Base-by-base conservation (phyloP, 2,113 vertebrate genomes). In the Chaetura pelagica region DNA sequence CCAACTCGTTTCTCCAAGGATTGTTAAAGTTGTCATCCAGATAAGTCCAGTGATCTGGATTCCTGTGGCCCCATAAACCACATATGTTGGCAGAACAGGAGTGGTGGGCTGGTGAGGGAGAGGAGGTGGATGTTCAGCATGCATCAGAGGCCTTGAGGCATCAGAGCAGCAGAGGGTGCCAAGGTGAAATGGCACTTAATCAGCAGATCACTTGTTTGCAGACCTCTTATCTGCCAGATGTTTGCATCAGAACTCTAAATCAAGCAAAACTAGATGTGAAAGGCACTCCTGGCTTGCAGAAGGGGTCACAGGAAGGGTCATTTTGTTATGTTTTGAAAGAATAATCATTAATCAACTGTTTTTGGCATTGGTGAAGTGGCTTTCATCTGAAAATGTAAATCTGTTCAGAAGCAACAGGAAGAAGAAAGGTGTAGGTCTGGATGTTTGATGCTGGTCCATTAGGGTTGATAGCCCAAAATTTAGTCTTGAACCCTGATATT, bases 171-270 rank as follows among this genome's bases (percentile, higher is more conserved):
- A 58, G 67, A 27, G 78, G 23, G 38, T 86, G 76, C 62, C 57
- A n/a, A 81, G 26, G 49, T 12, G 42, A 67, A 68, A 71, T 32
- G 52, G 52, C 34, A 19, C 4, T 26, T 34, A 48, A 78, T 89
- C 84, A 83, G 87, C 62, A 90, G 84, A 68, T 76, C 5, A 0
- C 63, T 91, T 93, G 57, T 93, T 96, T 89, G 78, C 82, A 89
- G 84, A 79, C 20, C 54, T 67, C 52, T 84, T 92, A 87, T 72
- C 94, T 92, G 94, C 49, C 44, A 84, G 87, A 42, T 58, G 14
- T 94, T 95, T 92, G 84, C 86, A 90, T 78, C 54, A 89, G 66
- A 94, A 72, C 44, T 80, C 57, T 77, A 84, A 74, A 78, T 83
- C 55, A 88, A 77, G 79, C 44, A 88, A 48, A 93, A 64, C 51